Evolutionary conservation across 2,113 vertebrate species (phyloP).

Genomic region (Phaetusa simplex): DNA sequence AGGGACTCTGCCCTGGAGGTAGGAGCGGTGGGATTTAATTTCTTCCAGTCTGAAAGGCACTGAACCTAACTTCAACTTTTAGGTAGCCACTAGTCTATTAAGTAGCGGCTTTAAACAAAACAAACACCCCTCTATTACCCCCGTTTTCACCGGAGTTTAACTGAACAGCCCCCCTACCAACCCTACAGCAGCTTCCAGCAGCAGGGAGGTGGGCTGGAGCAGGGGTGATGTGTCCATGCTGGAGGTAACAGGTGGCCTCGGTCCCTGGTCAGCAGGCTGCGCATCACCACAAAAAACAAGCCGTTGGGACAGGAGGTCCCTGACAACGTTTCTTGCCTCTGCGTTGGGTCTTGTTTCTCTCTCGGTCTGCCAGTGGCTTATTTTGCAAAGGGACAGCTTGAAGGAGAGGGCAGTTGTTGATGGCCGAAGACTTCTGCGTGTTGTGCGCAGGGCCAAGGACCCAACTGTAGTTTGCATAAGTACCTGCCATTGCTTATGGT

Average conservation of each 20-base stretch:
- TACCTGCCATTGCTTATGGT: slow-evolving; percentile 45
- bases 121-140: accelerated
- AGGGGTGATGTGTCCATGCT: too few species aligned
- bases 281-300: not conserved
- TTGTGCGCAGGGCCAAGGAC: not conserved
- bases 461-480: slow-evolving; percentile 58
- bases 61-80: not conserved
- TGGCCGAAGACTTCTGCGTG: slow-evolving; percentile 5
- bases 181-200: not conserved
- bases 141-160: not conserved
- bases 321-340: not conserved
- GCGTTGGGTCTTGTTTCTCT: not conserved
- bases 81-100: not conserved
- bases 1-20: not conserved
- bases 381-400: not conserved
- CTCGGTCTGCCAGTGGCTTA: not conserved
- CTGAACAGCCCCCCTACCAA: accelerated
- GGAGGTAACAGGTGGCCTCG: not conserved
- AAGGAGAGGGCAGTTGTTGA: slow-evolving; percentile 12
- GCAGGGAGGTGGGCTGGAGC: not conserved
- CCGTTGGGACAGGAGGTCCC: not conserved
- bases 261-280: too few species aligned
- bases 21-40: not conserved
- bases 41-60: not conserved
- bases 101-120: not conserved